These are phyloP conservation scores for Trachymyrmex septentrionalis DNA, from an alignment of 1,140 invertebrate genomes.

Conservation along the genomic window DNA sequence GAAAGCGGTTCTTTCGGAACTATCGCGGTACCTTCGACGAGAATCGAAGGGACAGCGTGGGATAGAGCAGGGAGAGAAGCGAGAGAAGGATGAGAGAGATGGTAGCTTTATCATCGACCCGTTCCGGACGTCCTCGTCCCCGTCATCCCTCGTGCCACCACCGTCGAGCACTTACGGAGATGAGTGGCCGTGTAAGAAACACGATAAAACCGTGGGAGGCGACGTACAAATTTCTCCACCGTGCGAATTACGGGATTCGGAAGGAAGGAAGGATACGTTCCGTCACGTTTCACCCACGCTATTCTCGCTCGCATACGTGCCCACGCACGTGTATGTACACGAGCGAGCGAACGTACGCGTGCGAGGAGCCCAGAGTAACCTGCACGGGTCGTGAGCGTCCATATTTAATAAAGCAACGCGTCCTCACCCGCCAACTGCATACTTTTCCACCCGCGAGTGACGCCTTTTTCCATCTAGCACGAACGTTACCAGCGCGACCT, in stretches of 20 bases:
- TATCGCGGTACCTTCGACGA: constrained; percentile 52
- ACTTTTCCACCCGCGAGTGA: constrained; percentile 54
- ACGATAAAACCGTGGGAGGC: constrained; percentile 58
- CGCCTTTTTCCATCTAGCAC: constrained; percentile 39
- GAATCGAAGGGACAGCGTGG: constrained; percentile 54
- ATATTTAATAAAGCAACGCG: constrained; percentile 73
- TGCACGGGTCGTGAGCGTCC: constrained; percentile 50
- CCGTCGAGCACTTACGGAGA: constrained; percentile 59
- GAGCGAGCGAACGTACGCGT: neutral
- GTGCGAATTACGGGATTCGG: constrained; percentile 60
- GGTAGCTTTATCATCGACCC: constrained; percentile 71
- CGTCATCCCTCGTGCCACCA: constrained; percentile 27
- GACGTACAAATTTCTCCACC: constrained; percentile 47
- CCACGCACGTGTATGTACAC: neutral
- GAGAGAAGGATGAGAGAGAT: neutral
- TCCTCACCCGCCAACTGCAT: constrained; percentile 59
- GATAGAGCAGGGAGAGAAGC: neutral
- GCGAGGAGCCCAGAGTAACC: constrained; percentile 16
- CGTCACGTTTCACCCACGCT: constrained; percentile 52
- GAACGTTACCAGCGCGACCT: constrained; percentile 30
- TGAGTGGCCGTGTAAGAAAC: constrained; percentile 67
- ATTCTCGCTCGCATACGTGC: constrained; percentile 24
- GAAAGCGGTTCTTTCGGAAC: constrained; percentile 48
- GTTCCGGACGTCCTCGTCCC: constrained; percentile 62
- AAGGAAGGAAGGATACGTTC: constrained; percentile 66